Conservation (phyloP, 2,888 invertebrate genomes). For the Leptopilina syphax region DNA sequence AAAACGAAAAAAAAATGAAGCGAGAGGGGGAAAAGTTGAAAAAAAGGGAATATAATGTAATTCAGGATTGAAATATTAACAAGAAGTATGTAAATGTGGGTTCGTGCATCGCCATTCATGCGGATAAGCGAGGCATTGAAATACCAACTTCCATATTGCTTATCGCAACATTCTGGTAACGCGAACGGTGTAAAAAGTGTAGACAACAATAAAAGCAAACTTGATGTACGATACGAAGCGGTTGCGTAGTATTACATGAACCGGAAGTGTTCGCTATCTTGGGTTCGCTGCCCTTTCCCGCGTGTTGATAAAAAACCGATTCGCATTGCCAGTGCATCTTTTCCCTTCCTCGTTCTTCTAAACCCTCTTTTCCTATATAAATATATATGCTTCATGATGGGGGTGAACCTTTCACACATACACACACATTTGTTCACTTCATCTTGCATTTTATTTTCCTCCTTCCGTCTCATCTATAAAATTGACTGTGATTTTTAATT, state of each 20-base stretch:
- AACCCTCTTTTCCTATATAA: background rate
- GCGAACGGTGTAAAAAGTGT: conserved; percentile 16
- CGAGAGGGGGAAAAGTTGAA: too few relatives aligned
- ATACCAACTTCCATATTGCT: conserved; percentile 30
- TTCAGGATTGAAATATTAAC: conserved; percentile 34
- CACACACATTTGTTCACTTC: background rate
- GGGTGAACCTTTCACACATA: conserved; percentile 22
- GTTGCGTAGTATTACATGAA: conserved; percentile 67
- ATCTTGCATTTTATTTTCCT: background rate
- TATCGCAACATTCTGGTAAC: conserved; percentile 38
- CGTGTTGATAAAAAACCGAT: conserved; percentile 55
- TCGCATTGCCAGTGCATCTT: conserved; percentile 24
- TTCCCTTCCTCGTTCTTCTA: conserved; percentile 33
- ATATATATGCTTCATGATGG: background rate
- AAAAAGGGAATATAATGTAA: background rate
- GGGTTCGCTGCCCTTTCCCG: conserved; percentile 57
- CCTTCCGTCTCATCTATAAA: conserved; percentile 6
- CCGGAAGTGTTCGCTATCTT: conserved; percentile 64
- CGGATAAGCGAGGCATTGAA: conserved; percentile 26
- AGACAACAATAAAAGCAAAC: conserved; percentile 40
- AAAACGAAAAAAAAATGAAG: too few relatives aligned
- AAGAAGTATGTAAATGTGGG: conserved; percentile 25
- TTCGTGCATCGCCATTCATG: conserved; percentile 23
- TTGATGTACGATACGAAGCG: conserved; percentile 58
- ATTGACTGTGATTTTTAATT: conserved; percentile 29